Evolutionary conservation across 2,113 vertebrate genomes (phyloP).

Genomic region (Acanthisitta chloris): DNA sequence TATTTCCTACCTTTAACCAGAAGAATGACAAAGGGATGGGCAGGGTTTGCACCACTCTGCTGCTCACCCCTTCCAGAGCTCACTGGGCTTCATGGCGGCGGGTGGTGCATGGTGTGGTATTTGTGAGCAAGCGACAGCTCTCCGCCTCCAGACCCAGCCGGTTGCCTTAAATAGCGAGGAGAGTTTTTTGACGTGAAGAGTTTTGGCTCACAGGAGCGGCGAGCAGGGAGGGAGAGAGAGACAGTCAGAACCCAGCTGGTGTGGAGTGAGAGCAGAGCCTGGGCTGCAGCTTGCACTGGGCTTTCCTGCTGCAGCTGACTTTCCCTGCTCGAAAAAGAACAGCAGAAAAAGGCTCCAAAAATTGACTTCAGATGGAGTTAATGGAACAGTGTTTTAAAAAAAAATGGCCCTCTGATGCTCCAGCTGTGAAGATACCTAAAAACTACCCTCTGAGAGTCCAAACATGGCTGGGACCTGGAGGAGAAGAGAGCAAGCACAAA

Average conservation of each 20-base stretch:
- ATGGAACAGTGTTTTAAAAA: neutral
- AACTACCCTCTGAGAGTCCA: fast-evolving
- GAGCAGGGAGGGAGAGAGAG: neutral
- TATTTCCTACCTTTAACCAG: neutral
- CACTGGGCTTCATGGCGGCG: neutral
- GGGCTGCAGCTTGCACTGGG: neutral
- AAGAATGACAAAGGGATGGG: neutral
- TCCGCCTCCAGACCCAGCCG: neutral
- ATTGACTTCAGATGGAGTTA: slow-evolving; percentile 18
- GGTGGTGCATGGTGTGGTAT: neutral
- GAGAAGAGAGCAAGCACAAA: neutral
- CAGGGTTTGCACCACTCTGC: neutral
- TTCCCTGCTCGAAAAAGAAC: neutral
- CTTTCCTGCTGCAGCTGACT: slow-evolving; percentile 46
- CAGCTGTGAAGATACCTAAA: neutral
- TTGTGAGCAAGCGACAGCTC: neutral
- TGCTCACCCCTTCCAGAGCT: neutral
- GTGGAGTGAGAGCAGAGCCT: neutral
- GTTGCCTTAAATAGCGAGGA: slow-evolving; percentile 50
- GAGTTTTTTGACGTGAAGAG: neutral
- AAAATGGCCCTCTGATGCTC: neutral
- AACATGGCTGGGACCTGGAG: fast-evolving
- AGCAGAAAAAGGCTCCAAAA: neutral
- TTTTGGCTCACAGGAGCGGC: neutral
- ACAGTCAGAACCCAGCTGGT: neutral